Base-by-base conservation (phyloP, 2,113 vertebrate genomes). In the Cricetomys ansorgei region DNA sequence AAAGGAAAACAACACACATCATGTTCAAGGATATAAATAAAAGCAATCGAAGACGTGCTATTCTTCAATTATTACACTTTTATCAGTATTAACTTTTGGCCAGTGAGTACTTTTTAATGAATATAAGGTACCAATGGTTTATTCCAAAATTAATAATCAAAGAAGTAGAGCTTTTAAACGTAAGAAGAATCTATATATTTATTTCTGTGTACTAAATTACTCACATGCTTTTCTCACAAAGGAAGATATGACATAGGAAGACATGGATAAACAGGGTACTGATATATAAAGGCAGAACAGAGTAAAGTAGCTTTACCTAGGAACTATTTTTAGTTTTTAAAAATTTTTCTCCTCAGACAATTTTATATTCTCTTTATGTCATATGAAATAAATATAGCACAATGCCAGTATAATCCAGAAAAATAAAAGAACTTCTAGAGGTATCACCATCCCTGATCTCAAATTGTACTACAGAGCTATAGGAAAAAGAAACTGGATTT, bases 321-420 rank as follows among this genome's bases (percentile, higher is more conserved):
- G 8, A 85, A 90, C 12, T 95, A 7, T 92, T 95, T 84, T 27
- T 89, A 73, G 67, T 31, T 70, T 29, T 69, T 79, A 31, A 48
- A 67, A 0, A 19, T 5, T 53, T 65, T n/a, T 25, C 15, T 31
- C 53, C 16, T 11, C 37, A 53, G 15, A 21, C 29, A 34, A 53
- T 92, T 57, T 89, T 50, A 3, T 53, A 69, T 84, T 84, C 13
- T 12, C 15, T 85, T 65, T 53, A 12, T 34, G 27, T 88, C 40
- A 45, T 67, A 94, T 77, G 19, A 84, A 92, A 45, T 89, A 75
- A 37, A 72, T 91, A n/a, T 97, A 67, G 34, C 79, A 88, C 69
- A 80, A 94, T 65, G 37, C 17, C 73, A 93, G 48, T 57, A 45
- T 6, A 37, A 79, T n/a, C n/a, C n/a, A n/a, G n/a, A n/a, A n/a